Evolutionary conservation across 2,797 vertebrate genomes (phyloP).

Genomic region (Dendrocincla fuliginosa): DNA sequence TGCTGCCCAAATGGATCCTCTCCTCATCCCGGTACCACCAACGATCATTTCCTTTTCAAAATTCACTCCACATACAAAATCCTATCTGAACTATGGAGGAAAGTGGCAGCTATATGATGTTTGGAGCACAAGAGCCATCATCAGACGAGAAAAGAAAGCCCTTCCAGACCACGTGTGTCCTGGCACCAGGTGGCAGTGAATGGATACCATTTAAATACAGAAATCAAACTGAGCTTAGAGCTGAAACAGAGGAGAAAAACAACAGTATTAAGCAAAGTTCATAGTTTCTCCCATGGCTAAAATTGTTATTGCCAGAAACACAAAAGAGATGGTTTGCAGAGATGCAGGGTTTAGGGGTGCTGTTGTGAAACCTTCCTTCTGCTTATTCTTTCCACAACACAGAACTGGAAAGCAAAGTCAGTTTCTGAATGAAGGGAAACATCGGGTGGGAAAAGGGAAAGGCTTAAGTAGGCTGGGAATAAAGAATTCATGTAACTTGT

Average conservation of each 20-base stretch:
- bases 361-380: background rate
- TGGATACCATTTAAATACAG: background rate
- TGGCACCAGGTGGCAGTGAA: background rate
- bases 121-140: background rate
- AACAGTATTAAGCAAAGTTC: background rate
- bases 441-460: background rate
- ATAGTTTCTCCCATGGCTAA: background rate
- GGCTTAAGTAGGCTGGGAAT: background rate
- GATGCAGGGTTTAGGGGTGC: background rate
- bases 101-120: background rate
- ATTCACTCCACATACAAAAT: background rate
- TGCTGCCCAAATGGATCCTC: accelerated
- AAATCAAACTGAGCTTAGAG: background rate
- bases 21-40: background rate
- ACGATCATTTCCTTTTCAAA: background rate
- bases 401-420: constrained; percentile 3
- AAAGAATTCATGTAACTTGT: background rate
- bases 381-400: background rate
- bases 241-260: background rate
- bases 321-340: background rate
- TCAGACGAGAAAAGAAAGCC: background rate
- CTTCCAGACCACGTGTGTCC: background rate
- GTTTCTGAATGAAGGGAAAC: background rate
- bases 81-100: background rate
- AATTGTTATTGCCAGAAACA: background rate